Evolutionary conservation across 2,113 vertebrate species (phyloP), one percentile per base, ranked within the genome.

Genomic region (Hypomesus transpacificus): DNA sequence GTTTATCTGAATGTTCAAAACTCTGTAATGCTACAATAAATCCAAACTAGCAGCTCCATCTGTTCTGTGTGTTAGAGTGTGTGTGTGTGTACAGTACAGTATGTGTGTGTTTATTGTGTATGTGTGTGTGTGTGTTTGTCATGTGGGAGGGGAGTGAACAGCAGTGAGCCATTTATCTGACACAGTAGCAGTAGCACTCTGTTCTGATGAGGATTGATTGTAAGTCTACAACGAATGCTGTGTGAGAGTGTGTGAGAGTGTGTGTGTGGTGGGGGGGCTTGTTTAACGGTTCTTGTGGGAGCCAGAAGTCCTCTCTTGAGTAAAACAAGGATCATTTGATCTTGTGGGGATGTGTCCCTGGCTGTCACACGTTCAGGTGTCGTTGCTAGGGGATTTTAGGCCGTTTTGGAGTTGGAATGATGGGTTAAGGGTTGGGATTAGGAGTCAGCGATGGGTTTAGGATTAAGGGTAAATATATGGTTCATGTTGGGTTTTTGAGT

Each of bases 191-290:
- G 89, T 91, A 90, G 90, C 75, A 84, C 53, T 17, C 53, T 56
- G 14, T 83, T 83, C 83, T 70, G 85, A 91, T 90, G 89, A 87
- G 90, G 93, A 93, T 92, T 92, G 91, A 94, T 93, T 91, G 88
- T 83, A 90, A 88, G 39, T 46, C 39, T 46, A 13, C 39, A 46
- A 46, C 9, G 9, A 46, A 46, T 13, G 39, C 7, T 46, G 39
- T 46, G 39, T 90, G 86, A 59, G 57, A 59, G 57, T 9, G 20
- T 13, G 57, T 13, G 57, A 1, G 57, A 0, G 57, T 13, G 57
- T 20, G 57, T 20, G 57, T 18, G 57, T 2, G 56, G 57, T 2
- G 56, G 1, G 56, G 6, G 56, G 24, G 2, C 24, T 26, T 26
- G 24, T 26, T 26, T 26, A 26, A 26, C 24, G 24, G 24, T 26